A percentile compares a stretch with the other conserved stretches of the same genome.
These are phyloP conservation scores for Contarinia nasturtii DNA, from an alignment of 1,140 invertebrate species.

Conservation along the genomic window DNA sequence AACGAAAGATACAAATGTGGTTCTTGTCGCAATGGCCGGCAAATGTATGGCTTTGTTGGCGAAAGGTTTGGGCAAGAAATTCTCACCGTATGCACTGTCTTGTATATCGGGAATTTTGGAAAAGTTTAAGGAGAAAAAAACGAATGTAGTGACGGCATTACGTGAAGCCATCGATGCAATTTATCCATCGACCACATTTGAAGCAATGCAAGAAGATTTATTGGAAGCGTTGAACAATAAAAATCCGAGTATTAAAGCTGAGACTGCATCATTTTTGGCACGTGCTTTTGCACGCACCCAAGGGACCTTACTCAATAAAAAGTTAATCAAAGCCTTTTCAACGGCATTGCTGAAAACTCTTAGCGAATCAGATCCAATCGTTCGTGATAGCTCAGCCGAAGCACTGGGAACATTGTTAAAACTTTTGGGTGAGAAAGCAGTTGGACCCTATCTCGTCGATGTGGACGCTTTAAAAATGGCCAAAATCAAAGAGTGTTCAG, in stretches of 20 bases:
- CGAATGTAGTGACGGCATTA: slow-evolving; percentile 66
- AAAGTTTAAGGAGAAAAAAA: slow-evolving; percentile 97
- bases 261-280: slow-evolving; percentile 75
- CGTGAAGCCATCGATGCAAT: slow-evolving; percentile 86
- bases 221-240: slow-evolving; percentile 78
- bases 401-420: slow-evolving; percentile 90
- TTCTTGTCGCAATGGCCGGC: slow-evolving; percentile 71
- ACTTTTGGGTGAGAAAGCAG: slow-evolving; percentile 78
- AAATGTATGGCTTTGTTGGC: slow-evolving; percentile 73
- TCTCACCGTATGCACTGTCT: slow-evolving; percentile 62
- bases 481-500: slow-evolving; percentile 88
- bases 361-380: slow-evolving; percentile 58
- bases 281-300: slow-evolving; percentile 65
- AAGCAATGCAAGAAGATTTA: slow-evolving; percentile 71
- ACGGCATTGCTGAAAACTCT: slow-evolving; percentile 66
- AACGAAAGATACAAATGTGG: slow-evolving; percentile 88
- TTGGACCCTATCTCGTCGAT: slow-evolving; percentile 70
- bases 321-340: slow-evolving; percentile 70
- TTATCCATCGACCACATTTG: slow-evolving; percentile 65
- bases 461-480: slow-evolving; percentile 80
- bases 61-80: slow-evolving; percentile 71
- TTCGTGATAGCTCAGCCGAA: slow-evolving; percentile 69
- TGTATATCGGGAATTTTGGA: slow-evolving; percentile 69
- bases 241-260: slow-evolving; percentile 85
- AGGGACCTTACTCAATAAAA: slow-evolving; percentile 71